phyloP scores from a whole-genome alignment of 2,888 invertebrate genomes.

The Drosophila subsilvestris region DNA sequence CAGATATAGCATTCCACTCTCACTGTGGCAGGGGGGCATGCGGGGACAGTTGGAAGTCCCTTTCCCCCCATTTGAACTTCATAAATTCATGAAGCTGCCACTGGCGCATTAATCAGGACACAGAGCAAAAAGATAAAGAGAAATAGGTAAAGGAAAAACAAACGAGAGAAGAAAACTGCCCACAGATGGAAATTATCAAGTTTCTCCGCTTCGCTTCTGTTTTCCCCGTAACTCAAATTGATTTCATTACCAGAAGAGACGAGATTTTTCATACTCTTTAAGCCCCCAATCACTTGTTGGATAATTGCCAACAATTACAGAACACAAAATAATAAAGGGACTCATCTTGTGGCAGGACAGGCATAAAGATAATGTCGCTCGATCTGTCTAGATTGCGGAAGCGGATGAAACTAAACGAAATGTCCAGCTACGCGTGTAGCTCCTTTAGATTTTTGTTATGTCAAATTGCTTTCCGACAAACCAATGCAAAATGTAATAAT shows the following conservation, averaged over 20 bases:
- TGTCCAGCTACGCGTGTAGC: neutral
- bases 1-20: constrained; percentile 1
- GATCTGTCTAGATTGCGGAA: no score
- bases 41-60: neutral
- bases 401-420: no score
- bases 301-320: constrained; percentile 7
- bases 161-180: neutral
- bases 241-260: constrained; percentile 10
- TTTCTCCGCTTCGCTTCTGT: constrained; percentile 1
- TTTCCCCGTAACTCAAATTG: neutral
- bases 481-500: no score
- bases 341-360: neutral
- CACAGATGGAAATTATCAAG: constrained; percentile 9
- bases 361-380: neutral
- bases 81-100: constrained; percentile 29
- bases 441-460: neutral
- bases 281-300: neutral
- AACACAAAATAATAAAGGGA: neutral
- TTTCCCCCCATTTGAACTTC: constrained; percentile 7
- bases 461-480: neutral
- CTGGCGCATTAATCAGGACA: constrained; percentile 31
- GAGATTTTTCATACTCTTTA: neutral
- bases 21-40: no score
- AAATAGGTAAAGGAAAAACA: neutral
- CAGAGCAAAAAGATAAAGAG: neutral